phyloP scores from a whole-genome alignment of 2,113 vertebrate species.

The Gorsachius goisagi region DNA sequence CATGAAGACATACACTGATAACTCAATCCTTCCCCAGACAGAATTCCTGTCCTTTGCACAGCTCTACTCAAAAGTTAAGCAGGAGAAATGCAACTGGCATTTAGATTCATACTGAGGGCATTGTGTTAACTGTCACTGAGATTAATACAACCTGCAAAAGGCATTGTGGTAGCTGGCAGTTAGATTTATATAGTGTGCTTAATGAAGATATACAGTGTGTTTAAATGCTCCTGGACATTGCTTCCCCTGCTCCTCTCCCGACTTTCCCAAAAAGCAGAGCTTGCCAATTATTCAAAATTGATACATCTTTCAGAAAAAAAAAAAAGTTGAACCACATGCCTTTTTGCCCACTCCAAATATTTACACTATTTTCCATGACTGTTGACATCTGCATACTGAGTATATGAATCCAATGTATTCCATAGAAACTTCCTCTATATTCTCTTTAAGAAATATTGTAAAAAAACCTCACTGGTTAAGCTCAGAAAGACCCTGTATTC shows the following conservation, averaged over 20 bases:
- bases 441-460: neutral
- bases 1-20: neutral
- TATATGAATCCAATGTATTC: neutral
- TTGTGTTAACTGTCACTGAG: conserved; percentile 1
- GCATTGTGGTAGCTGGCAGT: neutral
- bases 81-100: conserved; percentile 14
- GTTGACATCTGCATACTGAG: too few relatives aligned
- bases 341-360: neutral
- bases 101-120: conserved; percentile 1
- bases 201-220: conserved; percentile 8
- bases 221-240: neutral
- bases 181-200: neutral
- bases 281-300: neutral
- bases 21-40: neutral
- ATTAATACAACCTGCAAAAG: neutral
- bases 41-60: neutral
- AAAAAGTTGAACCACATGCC: neutral
- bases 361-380: neutral
- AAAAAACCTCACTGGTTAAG: neutral
- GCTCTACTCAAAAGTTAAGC: neutral
- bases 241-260: neutral
- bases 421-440: neutral
- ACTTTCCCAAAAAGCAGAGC: neutral
- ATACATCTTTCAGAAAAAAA: neutral
- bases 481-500: neutral